phyloP scores from a whole-genome alignment of 1,140 invertebrate species.

The Temnothorax curvispinosus region DNA sequence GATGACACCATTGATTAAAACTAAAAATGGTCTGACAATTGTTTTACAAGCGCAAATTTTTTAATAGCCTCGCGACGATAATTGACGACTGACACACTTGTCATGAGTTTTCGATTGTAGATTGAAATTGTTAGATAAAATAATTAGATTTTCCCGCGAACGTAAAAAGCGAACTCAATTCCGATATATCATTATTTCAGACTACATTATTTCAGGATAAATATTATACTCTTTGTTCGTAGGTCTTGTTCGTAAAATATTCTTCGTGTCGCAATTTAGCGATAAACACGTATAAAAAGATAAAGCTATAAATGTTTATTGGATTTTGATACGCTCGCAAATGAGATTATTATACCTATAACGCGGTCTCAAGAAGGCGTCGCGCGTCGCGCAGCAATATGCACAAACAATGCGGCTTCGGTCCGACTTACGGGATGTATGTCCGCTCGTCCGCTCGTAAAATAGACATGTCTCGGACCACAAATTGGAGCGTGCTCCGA shows the following conservation, averaged over 20 bases:
- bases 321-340: not conserved
- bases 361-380: not conserved
- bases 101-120: constrained; percentile 10
- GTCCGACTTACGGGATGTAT: constrained; percentile 36
- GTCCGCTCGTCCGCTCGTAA: constrained; percentile 52
- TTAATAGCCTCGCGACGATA: not conserved
- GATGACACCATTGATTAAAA: constrained; percentile 10
- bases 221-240: not conserved
- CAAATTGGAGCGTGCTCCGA: constrained; percentile 53
- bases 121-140: constrained; percentile 3
- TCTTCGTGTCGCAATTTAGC: not conserved
- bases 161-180: not conserved
- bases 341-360: not conserved
- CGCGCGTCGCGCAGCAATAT: not conserved
- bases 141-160: not conserved
- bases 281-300: not conserved
- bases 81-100: constrained; percentile 6
- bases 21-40: not conserved
- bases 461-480: constrained; percentile 44
- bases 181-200: not conserved
- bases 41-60: constrained; percentile 20
- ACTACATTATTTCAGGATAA: not conserved
- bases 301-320: not conserved
- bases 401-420: constrained; percentile 28
- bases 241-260: constrained; percentile 7